These are phyloP conservation scores for Chionoecetes opilio DNA, from an alignment of 1,140 invertebrate species.

Conservation along the genomic window DNA sequence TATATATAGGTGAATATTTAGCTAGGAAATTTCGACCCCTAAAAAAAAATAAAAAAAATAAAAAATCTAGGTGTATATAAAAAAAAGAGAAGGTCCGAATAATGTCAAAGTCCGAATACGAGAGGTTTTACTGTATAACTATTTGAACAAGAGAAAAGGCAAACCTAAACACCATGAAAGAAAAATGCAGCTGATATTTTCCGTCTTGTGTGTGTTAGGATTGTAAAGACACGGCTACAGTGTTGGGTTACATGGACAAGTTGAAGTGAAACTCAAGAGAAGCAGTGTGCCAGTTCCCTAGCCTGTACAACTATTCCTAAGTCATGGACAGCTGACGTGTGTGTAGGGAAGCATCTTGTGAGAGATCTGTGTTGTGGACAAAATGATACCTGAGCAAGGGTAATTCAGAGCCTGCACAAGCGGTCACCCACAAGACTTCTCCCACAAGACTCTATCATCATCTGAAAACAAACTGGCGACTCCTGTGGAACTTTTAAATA, in stretches of 20 bases:
- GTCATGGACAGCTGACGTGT: constrained; percentile 4
- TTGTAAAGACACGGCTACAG: background rate
- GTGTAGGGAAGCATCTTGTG: background rate
- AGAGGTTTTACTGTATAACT: too few species aligned
- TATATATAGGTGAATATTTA: too few species aligned
- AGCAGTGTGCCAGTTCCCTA: background rate
- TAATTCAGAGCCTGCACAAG: too few species aligned
- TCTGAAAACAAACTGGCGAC: background rate
- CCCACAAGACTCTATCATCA: background rate
- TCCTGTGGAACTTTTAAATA: background rate
- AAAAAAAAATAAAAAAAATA: too few species aligned
- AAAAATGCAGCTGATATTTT: background rate
- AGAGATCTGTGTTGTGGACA: background rate
- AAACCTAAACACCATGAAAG: too few species aligned
- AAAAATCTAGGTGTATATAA: too few species aligned
- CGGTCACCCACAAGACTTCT: background rate
- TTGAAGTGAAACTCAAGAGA: background rate
- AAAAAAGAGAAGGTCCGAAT: too few species aligned
- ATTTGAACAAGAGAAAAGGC: too few species aligned
- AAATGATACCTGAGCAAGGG: background rate
- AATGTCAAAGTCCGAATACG: too few species aligned
- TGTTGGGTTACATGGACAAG: background rate
- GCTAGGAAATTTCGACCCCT: too few species aligned
- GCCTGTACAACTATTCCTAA: background rate
- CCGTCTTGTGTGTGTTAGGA: background rate